Evolutionary conservation across 2,888 invertebrate genomes (phyloP).

Genomic region (Trissolcus japonicus): DNA sequence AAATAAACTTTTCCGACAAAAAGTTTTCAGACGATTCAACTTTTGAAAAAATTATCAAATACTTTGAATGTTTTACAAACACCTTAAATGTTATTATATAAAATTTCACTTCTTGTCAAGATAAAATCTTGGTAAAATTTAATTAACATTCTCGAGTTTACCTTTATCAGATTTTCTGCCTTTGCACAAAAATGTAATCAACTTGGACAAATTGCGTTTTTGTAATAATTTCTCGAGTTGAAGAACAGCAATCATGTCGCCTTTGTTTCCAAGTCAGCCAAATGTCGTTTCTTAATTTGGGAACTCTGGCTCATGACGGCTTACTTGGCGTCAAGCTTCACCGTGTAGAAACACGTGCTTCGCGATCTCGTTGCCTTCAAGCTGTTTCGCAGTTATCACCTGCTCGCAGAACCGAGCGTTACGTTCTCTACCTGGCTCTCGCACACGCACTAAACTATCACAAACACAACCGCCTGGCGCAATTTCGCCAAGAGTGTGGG

Average conservation of each 20-base stretch:
- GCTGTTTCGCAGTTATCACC: conserved; percentile 59
- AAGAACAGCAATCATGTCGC: background rate
- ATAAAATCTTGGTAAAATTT: too few relatives aligned
- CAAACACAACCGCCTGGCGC: conserved; percentile 27
- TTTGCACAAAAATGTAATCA: too few relatives aligned
- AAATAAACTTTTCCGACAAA: too few relatives aligned
- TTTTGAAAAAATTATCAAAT: too few relatives aligned
- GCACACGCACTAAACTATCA: conserved; percentile 27
- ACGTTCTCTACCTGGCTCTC: conserved; percentile 38
- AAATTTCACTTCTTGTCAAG: too few relatives aligned
- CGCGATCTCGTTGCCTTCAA: conserved; percentile 55
- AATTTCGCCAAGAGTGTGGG: conserved; percentile 65
- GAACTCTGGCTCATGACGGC: conserved; percentile 44
- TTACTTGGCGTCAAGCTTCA: conserved; percentile 45
- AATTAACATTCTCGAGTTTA: too few relatives aligned
- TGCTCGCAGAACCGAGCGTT: conserved; percentile 56
- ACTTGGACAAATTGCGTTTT: too few relatives aligned
- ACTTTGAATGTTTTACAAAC: too few relatives aligned
- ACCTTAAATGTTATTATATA: too few relatives aligned
- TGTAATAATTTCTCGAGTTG: too few relatives aligned
- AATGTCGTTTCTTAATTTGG: conserved; percentile 56
- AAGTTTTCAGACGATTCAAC: too few relatives aligned
- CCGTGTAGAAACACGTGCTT: conserved; percentile 49
- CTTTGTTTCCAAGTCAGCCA: conserved; percentile 29
- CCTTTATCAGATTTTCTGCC: too few relatives aligned